A percentile compares a stretch with the other conserved stretches of the same genome.
phyloP scores from a whole-genome alignment of 2,888 invertebrate species.

The Dryadula phaetusa region DNA sequence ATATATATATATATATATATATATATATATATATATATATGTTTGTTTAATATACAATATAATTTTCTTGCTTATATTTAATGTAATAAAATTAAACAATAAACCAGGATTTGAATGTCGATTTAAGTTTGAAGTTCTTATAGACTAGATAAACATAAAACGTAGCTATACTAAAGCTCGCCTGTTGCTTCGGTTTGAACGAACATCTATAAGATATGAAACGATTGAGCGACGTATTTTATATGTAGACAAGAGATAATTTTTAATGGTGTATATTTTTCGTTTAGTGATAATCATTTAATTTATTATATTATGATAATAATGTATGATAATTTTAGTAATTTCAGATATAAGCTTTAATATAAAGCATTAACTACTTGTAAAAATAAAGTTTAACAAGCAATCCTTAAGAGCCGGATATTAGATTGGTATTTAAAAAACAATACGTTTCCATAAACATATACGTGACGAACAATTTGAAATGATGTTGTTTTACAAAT shows the following conservation, averaged over 20 bases:
- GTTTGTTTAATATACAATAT: background rate
- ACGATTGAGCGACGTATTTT: slow-evolving; percentile 34
- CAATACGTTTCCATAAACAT: background rate
- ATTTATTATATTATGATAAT: too few species aligned
- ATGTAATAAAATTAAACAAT: slow-evolving; percentile 15
- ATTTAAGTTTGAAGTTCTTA: slow-evolving; percentile 22
- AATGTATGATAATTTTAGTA: too few species aligned
- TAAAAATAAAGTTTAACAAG: too few species aligned
- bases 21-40: too few species aligned
- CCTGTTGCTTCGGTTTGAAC: slow-evolving; percentile 38
- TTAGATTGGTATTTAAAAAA: too few species aligned
- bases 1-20: too few species aligned
- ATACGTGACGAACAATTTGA: background rate
- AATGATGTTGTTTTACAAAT: background rate
- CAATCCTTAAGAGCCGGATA: too few species aligned
- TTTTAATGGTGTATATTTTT: slow-evolving; percentile 10
- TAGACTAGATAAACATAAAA: slow-evolving; percentile 26
- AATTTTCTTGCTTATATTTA: background rate
- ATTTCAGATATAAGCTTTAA: too few species aligned
- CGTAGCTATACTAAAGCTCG: slow-evolving; percentile 21
- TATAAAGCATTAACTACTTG: too few species aligned
- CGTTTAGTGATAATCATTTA: background rate
- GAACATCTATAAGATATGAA: slow-evolving; percentile 36
- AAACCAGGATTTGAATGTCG: background rate
- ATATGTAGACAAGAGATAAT: slow-evolving; percentile 16